A percentile compares a stretch with the other conserved stretches of the same genome.
These are phyloP conservation scores for Psephotus haematonotus DNA, from an alignment of 2,113 vertebrate species.

Conservation along the genomic window DNA sequence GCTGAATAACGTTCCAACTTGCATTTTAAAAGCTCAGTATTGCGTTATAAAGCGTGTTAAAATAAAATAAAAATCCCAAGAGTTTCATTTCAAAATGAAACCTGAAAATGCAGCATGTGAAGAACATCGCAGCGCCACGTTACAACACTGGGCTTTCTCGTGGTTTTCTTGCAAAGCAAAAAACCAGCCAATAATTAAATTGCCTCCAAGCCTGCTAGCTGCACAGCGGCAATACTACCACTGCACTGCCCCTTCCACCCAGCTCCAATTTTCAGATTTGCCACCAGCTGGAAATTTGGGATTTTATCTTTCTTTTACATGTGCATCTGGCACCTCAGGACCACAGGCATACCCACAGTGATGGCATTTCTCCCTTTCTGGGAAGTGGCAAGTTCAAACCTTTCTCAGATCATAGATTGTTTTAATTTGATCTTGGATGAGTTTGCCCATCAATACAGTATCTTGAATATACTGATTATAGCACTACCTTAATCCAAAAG, in stretches of 20 bases:
- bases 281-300: background rate
- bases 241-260: background rate
- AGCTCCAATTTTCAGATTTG: background rate
- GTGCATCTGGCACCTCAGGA: background rate
- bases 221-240: background rate
- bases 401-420: background rate
- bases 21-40: background rate
- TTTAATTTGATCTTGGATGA: background rate
- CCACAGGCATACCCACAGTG: background rate
- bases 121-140: fast-evolving
- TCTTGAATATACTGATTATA: background rate
- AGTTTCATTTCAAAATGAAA: background rate
- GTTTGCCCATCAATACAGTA: background rate
- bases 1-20: background rate
- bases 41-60: background rate
- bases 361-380: background rate
- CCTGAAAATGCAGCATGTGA: background rate
- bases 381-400: background rate
- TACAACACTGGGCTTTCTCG: background rate
- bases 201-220: background rate
- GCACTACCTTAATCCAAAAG: background rate
- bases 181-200: background rate
- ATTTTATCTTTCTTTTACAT: background rate
- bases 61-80: background rate
- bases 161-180: background rate